Evolutionary conservation across 2,888 invertebrate genomes (phyloP).

Genomic region (Drosophila ezoana): DNA sequence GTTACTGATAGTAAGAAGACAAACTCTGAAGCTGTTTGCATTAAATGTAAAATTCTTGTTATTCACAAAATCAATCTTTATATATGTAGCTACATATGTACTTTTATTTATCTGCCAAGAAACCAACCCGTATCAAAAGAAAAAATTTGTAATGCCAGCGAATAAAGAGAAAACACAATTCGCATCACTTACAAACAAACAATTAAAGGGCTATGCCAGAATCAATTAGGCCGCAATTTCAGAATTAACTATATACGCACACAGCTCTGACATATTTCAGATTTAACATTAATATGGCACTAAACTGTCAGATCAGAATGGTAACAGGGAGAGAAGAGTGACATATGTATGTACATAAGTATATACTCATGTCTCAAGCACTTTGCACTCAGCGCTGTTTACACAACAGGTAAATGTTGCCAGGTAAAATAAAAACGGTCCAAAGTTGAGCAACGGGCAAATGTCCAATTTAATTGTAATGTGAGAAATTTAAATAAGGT

Average conservation of each 20-base stretch:
- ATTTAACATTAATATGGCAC: slow-evolving; percentile 76
- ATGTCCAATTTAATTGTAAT: slow-evolving; percentile 73
- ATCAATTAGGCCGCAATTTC: slow-evolving; percentile 66
- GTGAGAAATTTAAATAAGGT: slow-evolving; percentile 80
- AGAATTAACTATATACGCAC: slow-evolving; percentile 60
- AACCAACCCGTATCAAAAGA: background rate
- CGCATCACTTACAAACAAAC: slow-evolving; percentile 19
- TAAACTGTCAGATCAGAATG: slow-evolving; percentile 61
- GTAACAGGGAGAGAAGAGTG: slow-evolving; percentile 7
- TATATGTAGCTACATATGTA: too few relatives aligned
- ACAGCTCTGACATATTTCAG: slow-evolving; percentile 57
- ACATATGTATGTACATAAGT: background rate
- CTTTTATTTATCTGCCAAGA: too few relatives aligned
- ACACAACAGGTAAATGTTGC: slow-evolving; percentile 46
- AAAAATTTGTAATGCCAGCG: background rate
- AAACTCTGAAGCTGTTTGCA: too few relatives aligned
- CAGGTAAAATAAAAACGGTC: slow-evolving; percentile 42
- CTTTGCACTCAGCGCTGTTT: slow-evolving; percentile 20
- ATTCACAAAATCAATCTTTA: too few relatives aligned
- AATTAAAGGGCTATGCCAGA: slow-evolving; percentile 30
- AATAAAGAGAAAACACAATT: slow-evolving; percentile 24
- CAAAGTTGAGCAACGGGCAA: slow-evolving; percentile 41
- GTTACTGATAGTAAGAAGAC: too few relatives aligned
- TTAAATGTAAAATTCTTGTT: too few relatives aligned
- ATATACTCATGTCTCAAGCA: slow-evolving; percentile 15